phyloP scores from a whole-genome alignment of 2,113 vertebrate species.

The Sylvietta virens region DNA sequence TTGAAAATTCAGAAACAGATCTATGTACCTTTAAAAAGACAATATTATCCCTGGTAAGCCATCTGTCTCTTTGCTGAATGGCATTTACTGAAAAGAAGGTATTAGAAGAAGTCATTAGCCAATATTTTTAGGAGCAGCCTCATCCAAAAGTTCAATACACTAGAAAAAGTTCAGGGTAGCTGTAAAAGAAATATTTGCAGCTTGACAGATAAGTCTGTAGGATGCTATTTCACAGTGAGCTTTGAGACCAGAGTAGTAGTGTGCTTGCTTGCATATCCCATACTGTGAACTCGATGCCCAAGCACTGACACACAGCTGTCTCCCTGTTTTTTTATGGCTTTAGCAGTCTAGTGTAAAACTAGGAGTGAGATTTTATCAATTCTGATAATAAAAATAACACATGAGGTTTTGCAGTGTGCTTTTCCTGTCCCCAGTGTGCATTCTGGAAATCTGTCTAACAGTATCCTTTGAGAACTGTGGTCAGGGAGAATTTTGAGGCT shows the following conservation, averaged over 20 bases:
- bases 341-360: not conserved
- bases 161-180: not conserved
- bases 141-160: not conserved
- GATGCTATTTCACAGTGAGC: not conserved
- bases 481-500: not conserved
- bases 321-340: not conserved
- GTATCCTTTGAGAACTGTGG: not conserved
- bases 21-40: not conserved
- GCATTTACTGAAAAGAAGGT: not conserved
- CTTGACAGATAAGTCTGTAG: not conserved
- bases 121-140: not conserved
- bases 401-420: not conserved
- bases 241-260: not conserved
- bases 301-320: not conserved
- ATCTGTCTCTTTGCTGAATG: not conserved
- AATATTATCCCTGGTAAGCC: not conserved
- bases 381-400: conserved; percentile 24
- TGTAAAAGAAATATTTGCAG: not conserved
- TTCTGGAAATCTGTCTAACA: not conserved
- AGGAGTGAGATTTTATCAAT: not conserved
- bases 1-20: not conserved
- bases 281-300: not conserved
- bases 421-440: not conserved
- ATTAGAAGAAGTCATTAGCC: not conserved
- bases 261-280: not conserved